These are phyloP conservation scores for Toxostoma redivivum DNA, from an alignment of 2,113 vertebrate genomes.

Conservation along the genomic window DNA sequence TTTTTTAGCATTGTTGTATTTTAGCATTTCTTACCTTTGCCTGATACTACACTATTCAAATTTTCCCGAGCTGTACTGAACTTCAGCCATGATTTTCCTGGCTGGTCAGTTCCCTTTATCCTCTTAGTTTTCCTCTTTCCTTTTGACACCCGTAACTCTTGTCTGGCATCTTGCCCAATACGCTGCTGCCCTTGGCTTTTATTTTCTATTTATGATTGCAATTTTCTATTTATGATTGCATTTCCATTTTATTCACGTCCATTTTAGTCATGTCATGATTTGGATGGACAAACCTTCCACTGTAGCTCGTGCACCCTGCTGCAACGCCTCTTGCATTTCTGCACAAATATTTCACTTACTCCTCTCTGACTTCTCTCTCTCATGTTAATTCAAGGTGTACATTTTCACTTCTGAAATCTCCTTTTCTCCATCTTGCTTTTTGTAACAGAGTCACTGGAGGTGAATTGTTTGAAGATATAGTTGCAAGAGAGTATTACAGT, in stretches of 20 bases:
- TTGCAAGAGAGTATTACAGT: conserved; percentile 92
- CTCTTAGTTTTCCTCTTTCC: not conserved
- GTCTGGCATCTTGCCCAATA: not conserved
- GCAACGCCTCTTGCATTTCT: not conserved
- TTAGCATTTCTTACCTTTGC: not conserved
- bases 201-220: not conserved
- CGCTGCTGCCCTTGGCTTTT: not conserved
- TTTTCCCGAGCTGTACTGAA: not conserved
- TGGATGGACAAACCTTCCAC: not conserved
- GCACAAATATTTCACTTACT: not conserved
- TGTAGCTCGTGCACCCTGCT: not conserved
- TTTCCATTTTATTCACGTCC: not conserved
- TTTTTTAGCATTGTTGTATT: not conserved
- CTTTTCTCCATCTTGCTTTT: not conserved
- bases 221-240: not conserved
- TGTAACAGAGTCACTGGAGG: conserved; percentile 86
- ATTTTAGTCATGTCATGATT: not conserved
- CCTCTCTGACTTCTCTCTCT: not conserved
- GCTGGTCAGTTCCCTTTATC: not conserved
- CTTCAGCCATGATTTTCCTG: not conserved
- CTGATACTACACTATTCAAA: not conserved
- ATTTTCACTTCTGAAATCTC: not conserved
- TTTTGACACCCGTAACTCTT: not conserved
- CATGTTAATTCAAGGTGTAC: not conserved
- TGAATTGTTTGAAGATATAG: conserved; percentile 92